Evolutionary conservation across 2,797 vertebrate genomes (phyloP).

Genomic region (Rhinella marina): DNA sequence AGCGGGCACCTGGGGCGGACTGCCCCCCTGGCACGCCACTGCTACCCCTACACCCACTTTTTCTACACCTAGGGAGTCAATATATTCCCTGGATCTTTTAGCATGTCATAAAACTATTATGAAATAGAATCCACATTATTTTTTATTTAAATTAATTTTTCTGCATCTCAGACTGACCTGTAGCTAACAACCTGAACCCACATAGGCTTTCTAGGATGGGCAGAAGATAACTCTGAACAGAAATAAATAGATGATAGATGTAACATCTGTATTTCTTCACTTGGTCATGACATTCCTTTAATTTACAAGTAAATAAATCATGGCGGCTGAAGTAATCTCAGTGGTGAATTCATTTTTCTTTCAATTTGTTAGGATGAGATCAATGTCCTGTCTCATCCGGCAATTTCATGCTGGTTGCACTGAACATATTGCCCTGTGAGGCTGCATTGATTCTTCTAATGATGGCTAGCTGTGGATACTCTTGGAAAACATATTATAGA

Average conservation of each 20-base stretch:
- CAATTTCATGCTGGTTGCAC: slow-evolving; percentile 38
- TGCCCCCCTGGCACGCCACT: no score
- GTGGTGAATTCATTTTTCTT: slow-evolving; percentile 30
- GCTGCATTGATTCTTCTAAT: slow-evolving; percentile 15
- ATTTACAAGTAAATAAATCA: slow-evolving; percentile 46
- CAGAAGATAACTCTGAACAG: neutral
- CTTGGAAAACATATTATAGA: neutral
- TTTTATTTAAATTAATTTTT: no score
- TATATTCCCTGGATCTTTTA: no score
- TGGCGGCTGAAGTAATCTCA: slow-evolving; percentile 32
- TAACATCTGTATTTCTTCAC: slow-evolving; percentile 20
- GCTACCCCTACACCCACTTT: no score
- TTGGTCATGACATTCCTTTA: slow-evolving; percentile 31
- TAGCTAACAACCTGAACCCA: no score
- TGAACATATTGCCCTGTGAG: slow-evolving; percentile 47
- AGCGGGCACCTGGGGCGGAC: no score
- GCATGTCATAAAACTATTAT: no score
- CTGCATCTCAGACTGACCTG: no score
- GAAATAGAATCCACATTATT: no score
- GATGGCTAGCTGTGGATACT: slow-evolving; percentile 7
- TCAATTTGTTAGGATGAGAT: slow-evolving; percentile 47
- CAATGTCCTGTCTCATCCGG: slow-evolving; percentile 52
- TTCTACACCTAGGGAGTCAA: no score
- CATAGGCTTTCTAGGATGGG: no score
- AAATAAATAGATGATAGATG: slow-evolving; percentile 13